A percentile compares a stretch with the other conserved stretches of the same genome.
phyloP scores from a whole-genome alignment of 2,113 vertebrate genomes.

The Petrocephalus zakoni region DNA sequence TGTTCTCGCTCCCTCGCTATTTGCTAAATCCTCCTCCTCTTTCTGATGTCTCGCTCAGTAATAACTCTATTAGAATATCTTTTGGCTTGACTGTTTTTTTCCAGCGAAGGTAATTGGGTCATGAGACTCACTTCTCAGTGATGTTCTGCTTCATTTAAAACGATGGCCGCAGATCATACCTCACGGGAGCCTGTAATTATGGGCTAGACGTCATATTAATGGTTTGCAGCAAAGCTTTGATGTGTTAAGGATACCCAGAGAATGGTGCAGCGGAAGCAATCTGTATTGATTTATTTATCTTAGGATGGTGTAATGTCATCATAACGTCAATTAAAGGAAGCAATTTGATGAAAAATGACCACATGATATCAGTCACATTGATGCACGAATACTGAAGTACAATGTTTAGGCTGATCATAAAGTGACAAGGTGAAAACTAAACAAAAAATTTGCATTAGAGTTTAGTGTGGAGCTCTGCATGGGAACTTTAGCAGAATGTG shows the following conservation, averaged over 20 bases:
- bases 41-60: not conserved
- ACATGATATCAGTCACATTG: not conserved
- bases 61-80: not conserved
- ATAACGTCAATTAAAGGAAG: not conserved
- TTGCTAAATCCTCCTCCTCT: too few relatives aligned
- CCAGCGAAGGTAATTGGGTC: not conserved
- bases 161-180: not conserved
- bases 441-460: not conserved
- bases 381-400: not conserved
- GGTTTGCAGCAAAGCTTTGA: not conserved
- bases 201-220: not conserved
- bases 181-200: not conserved
- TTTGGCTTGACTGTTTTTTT: not conserved
- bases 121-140: not conserved
- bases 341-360: not conserved
- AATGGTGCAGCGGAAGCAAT: not conserved
- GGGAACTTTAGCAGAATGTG: not conserved
- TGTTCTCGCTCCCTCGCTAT: not conserved
- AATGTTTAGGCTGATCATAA: not conserved
- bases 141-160: not conserved
- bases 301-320: not conserved
- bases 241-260: not conserved
- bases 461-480: not conserved
- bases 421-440: not conserved
- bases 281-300: not conserved